phyloP scores from a whole-genome alignment of 2,113 vertebrate genomes.

The Hemiscyllium ocellatum region DNA sequence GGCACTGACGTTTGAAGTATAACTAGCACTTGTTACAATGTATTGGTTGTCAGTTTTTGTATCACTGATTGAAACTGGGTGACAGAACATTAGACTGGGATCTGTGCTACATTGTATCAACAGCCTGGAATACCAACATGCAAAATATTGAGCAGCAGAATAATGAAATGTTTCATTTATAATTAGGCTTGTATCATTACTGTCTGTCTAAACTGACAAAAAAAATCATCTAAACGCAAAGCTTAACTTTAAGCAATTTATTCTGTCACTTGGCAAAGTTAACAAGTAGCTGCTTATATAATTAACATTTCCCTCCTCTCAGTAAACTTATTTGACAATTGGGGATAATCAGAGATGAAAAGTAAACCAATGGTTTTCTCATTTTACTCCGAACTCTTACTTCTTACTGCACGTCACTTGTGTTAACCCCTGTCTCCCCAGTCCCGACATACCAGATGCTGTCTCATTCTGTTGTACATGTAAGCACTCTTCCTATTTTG shows the following conservation, averaged over 20 bases:
- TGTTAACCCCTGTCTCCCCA: neutral
- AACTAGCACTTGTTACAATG: neutral
- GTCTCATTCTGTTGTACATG: neutral
- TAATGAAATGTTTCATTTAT: neutral
- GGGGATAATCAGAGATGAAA: neutral
- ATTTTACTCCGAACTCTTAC: neutral
- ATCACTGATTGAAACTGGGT: neutral
- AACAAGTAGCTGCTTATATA: neutral
- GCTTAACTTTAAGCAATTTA: slow-evolving; percentile 7
- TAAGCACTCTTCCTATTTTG: neutral
- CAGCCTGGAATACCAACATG: neutral
- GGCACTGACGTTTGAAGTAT: neutral
- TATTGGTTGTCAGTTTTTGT: slow-evolving; percentile 14
- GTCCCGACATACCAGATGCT: neutral
- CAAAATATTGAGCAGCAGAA: neutral
- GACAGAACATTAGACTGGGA: neutral
- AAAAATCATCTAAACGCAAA: slow-evolving; percentile 9
- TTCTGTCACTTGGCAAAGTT: neutral
- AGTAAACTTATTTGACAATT: neutral
- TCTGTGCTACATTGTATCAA: neutral
- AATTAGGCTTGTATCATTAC: neutral
- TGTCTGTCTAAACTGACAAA: neutral
- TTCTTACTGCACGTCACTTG: neutral
- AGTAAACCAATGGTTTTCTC: neutral
- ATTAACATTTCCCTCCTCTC: neutral